These are phyloP conservation scores for Gnatocerus cornutus DNA, from an alignment of 2,888 invertebrate genomes.

Conservation along the genomic window DNA sequence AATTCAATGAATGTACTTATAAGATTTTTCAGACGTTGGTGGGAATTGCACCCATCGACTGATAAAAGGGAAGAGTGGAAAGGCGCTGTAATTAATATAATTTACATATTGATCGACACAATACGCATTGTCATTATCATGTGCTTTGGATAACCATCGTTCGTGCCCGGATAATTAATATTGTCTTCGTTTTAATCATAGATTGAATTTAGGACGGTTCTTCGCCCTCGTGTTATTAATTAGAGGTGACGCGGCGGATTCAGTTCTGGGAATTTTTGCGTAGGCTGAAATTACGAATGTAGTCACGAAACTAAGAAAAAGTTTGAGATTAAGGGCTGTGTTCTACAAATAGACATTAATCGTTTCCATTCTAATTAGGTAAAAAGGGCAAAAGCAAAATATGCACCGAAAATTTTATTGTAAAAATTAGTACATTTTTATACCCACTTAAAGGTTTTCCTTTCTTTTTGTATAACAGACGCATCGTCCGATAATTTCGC, in stretches of 20 bases:
- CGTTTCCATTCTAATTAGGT: too few species aligned
- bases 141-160: slow-evolving; percentile 6
- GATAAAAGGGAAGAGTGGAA: slow-evolving; percentile 27
- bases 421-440: too few species aligned
- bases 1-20: slow-evolving; percentile 6
- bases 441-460: too few species aligned
- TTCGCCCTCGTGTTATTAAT: not conserved
- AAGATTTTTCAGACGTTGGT: slow-evolving; percentile 4
- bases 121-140: slow-evolving; percentile 25
- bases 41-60: not conserved
- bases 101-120: slow-evolving; percentile 27
- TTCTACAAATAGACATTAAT: too few species aligned
- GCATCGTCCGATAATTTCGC: too few species aligned
- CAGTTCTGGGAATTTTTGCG: not conserved
- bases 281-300: not conserved
- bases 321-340: too few species aligned
- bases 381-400: too few species aligned
- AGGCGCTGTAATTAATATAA: slow-evolving; percentile 21
- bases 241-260: not conserved
- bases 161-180: slow-evolving; percentile 25
- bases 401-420: too few species aligned
- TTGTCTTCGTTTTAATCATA: slow-evolving; percentile 24
- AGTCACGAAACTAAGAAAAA: too few species aligned
- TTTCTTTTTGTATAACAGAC: too few species aligned
- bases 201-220: slow-evolving; percentile 16